phyloP scores from a whole-genome alignment of 2,888 invertebrate species.

The Acanthosepion esculentum region DNA sequence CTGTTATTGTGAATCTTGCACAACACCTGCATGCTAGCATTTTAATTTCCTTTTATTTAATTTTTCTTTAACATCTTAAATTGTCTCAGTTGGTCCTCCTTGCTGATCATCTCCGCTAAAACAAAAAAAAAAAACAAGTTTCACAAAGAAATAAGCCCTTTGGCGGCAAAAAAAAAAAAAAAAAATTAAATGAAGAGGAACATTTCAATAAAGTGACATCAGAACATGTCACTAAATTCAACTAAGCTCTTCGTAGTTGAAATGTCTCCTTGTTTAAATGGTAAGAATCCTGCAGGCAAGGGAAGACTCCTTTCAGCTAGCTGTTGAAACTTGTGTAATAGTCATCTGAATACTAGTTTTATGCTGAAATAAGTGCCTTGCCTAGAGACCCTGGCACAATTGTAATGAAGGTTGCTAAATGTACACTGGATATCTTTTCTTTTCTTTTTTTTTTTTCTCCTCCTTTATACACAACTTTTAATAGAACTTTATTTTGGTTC shows the following conservation, averaged over 20 bases:
- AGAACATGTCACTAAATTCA: no score
- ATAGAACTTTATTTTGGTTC: not conserved
- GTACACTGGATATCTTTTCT: not conserved
- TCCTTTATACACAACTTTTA: not conserved
- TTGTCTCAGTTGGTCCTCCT: not conserved
- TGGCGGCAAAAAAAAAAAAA: not conserved
- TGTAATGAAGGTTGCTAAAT: not conserved
- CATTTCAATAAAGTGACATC: not conserved
- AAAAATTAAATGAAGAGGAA: not conserved
- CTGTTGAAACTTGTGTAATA: not conserved
- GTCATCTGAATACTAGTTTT: not conserved
- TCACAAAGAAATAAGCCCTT: not conserved
- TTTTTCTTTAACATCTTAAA: not conserved
- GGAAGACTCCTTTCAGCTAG: not conserved
- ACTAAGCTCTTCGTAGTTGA: not conserved
- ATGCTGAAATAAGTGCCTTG: conserved; percentile 33
- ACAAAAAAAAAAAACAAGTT: not conserved
- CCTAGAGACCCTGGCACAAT: conserved; percentile 16
- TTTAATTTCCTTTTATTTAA: not conserved
- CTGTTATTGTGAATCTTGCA: not conserved
- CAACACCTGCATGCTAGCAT: conserved; percentile 33
- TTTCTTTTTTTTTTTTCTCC: not conserved
- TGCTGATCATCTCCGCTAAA: conserved; percentile 14
- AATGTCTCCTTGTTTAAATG: not conserved
- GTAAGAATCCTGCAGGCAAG: not conserved